Base-by-base conservation (phyloP, 2,888 invertebrate species). In the Callimorpha dominula region DNA sequence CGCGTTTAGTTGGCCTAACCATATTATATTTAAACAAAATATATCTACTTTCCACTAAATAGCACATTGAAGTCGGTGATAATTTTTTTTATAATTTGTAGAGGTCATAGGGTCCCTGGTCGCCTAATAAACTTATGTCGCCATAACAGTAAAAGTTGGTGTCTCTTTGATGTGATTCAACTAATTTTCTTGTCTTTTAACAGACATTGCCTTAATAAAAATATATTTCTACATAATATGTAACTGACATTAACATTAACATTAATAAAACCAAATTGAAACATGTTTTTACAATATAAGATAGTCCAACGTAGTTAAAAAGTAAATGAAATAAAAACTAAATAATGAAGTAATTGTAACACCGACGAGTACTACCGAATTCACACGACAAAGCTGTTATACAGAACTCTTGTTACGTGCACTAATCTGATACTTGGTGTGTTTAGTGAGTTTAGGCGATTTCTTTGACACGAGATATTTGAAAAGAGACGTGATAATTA, bases 401-500 rank as follows among this genome's bases (percentile, higher is more conserved):
- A 75, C 49, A 43, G 70, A 82, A 77, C 70, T 80, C 65, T 74
- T 64, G 46, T 52, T 65, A 68, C 80, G 52, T 71, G 65, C 77
- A 79, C 79, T 75, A 72, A 81, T 79, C 72, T 81, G 74, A 81
- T 78, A 78, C 77, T 82, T 72, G 43, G 75, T 65, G 74, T 84
- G 72, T 75, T 77, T 74, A 78, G 78, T 77, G 65, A 69, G 80
- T 84, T 73, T 78, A 79, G 80, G 74, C 76, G 77, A 84, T 82
- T 76, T 81, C 77, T 84, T 85, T 85, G 82, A 86, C 83, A 80
- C 77, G 75, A 82, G 76, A 78, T 85, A 80, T 85, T 84, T 88
- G 84, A 86, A 83, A 83, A 83, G 81, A 76, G 80, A 88, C 84
- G 85, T 87, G 88, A 87, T 84, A 87, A 86, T 86, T 87, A 85